Evolutionary conservation across 2,113 vertebrate species (phyloP).

Genomic region (Triplophysa tibetana): DNA sequence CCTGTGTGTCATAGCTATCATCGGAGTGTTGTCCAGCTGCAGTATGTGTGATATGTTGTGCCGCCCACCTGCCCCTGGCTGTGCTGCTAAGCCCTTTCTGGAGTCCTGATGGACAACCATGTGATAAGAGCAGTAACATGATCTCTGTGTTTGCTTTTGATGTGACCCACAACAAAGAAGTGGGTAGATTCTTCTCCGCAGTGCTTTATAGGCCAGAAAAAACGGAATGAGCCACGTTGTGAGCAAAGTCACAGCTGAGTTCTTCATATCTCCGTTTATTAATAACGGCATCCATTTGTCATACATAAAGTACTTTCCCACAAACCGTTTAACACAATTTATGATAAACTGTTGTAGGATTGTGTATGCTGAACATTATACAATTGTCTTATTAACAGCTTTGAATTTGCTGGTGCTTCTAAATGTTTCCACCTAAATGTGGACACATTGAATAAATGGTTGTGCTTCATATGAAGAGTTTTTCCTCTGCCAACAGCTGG

Average conservation of each 20-base stretch:
- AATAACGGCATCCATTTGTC: background rate
- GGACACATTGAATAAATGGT: slow-evolving; percentile 56
- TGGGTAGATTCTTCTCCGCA: slow-evolving; percentile 34
- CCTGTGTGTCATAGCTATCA: slow-evolving; percentile 35
- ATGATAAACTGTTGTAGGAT: background rate
- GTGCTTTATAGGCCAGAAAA: slow-evolving; percentile 27
- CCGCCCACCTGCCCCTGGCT: slow-evolving; percentile 48
- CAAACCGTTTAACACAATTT: background rate
- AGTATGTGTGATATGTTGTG: slow-evolving; percentile 44
- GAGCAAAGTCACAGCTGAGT: background rate
- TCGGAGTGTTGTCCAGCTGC: slow-evolving; percentile 48
- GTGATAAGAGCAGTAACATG: slow-evolving; percentile 68
- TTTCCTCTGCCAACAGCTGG: slow-evolving; percentile 52
- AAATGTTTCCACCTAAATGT: slow-evolving; percentile 32
- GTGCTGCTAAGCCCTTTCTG: slow-evolving; percentile 66
- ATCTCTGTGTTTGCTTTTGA: slow-evolving; percentile 66
- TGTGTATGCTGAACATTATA: background rate
- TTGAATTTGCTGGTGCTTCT: background rate
- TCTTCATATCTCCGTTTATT: slow-evolving; percentile 2
- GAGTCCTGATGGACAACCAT: slow-evolving; percentile 65
- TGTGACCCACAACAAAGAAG: slow-evolving; percentile 53
- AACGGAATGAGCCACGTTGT: slow-evolving; percentile 1
- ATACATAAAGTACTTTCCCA: background rate
- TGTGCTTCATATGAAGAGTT: slow-evolving; percentile 42
- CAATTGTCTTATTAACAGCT: slow-evolving; percentile 2